Evolutionary conservation across 2,797 vertebrate species (phyloP).

Genomic region (Masticophis lateralis): DNA sequence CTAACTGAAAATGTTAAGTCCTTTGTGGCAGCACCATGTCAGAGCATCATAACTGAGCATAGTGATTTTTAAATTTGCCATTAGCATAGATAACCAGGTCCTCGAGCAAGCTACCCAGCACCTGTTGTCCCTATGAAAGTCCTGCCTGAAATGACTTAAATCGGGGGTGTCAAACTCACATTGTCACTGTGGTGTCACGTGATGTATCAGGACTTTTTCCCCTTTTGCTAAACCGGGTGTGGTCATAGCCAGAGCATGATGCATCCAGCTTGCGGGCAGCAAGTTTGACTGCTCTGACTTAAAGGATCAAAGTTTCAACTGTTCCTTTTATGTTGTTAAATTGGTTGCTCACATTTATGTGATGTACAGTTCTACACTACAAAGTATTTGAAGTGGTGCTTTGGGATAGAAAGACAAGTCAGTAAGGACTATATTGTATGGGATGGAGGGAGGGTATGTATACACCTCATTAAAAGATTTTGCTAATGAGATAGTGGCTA

Average conservation of each 20-base stretch:
- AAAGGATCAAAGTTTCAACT: not conserved
- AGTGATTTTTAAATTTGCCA: not conserved
- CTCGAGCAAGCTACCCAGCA: not conserved
- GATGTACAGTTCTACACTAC: not conserved
- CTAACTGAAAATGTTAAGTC: not conserved
- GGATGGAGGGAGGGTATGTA: not conserved
- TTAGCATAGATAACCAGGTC: not conserved
- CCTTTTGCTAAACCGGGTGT: no score
- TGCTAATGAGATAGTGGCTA: no score
- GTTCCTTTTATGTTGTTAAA: not conserved
- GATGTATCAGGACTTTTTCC: no score
- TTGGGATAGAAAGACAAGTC: not conserved
- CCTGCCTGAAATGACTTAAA: not conserved
- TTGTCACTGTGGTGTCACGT: no score
- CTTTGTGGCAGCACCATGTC: not conserved
- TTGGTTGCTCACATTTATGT: not conserved
- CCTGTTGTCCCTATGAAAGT: not conserved
- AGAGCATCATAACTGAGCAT: not conserved
- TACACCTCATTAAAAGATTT: not conserved
- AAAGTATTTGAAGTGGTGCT: not conserved
- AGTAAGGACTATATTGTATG: not conserved
- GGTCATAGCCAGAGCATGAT: no score
- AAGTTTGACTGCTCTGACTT: no score
- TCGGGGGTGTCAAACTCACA: no score
- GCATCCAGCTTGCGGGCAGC: no score